Conservation (phyloP, 2,797 vertebrate species). For the Poecilia picta region DNA sequence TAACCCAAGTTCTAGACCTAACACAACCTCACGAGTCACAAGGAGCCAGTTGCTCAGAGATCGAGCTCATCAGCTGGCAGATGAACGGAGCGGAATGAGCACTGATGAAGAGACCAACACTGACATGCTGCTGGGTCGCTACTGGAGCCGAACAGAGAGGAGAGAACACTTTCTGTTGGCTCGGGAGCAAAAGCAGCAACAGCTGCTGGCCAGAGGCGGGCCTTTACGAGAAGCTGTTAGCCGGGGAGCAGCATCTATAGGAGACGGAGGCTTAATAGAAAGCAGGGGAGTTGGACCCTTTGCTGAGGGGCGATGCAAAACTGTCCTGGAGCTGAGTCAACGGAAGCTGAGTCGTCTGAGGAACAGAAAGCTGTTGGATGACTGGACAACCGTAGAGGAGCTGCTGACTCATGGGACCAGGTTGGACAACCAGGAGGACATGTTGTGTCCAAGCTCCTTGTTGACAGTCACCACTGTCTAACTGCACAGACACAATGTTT, state of each 20-base stretch:
- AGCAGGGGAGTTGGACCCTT: constrained; percentile 45
- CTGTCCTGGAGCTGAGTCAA: constrained; percentile 81
- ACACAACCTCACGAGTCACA: constrained; percentile 59
- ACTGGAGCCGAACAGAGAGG: constrained; percentile 83
- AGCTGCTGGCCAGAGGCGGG: constrained; percentile 61
- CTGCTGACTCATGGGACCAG: constrained; percentile 81
- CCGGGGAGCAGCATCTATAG: constrained; percentile 40
- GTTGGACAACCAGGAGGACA: constrained; percentile 70
- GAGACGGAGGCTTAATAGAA: constrained; percentile 46
- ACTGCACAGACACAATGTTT: constrained; percentile 52
- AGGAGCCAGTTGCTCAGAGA: constrained; percentile 80
- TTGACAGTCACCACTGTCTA: constrained; percentile 84
- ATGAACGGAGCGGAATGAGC: constrained; percentile 81
- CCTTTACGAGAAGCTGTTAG: constrained; percentile 28
- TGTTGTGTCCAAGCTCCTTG: constrained; percentile 76
- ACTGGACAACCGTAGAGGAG: constrained; percentile 85
- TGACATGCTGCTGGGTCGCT: constrained; percentile 77
- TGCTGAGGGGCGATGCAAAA: constrained; percentile 69
- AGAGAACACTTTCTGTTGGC: constrained; percentile 78
- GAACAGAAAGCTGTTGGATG: constrained; percentile 83
- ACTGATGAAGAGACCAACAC: constrained; percentile 79
- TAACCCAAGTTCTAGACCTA: constrained; percentile 50
- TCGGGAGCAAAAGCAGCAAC: constrained; percentile 77
- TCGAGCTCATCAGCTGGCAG: constrained; percentile 74
- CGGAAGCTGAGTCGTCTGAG: constrained; percentile 80